Percentiles rank a stretch among this genome's conserved stretches.
These are phyloP conservation scores for Mantis religiosa DNA, from an alignment of 2,888 invertebrate genomes.

Conservation along the genomic window DNA sequence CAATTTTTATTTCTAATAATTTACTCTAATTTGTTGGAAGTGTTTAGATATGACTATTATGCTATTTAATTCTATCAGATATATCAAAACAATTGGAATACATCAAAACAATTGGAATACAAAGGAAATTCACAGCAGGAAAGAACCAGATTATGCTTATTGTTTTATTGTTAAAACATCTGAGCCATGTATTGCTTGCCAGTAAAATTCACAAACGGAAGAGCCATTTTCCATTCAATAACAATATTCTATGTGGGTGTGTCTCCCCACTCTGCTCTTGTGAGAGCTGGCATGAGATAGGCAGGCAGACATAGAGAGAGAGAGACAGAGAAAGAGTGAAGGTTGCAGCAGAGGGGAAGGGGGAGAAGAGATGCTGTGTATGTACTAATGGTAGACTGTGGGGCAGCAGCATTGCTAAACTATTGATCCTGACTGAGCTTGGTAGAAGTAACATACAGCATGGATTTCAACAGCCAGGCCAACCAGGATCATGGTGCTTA, in stretches of 20 bases:
- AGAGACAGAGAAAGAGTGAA: not conserved
- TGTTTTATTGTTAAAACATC: not conserved
- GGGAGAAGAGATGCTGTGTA: not conserved
- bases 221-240: not conserved
- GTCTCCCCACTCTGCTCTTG: not conserved
- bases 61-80: too few relatives aligned
- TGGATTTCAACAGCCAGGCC: not conserved
- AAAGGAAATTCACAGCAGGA: too few relatives aligned
- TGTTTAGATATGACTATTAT: too few relatives aligned
- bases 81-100: too few relatives aligned
- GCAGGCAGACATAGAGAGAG: not conserved
- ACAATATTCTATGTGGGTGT: not conserved
- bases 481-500: not conserved
- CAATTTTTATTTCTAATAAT: too few relatives aligned
- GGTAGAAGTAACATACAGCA: not conserved
- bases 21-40: too few relatives aligned
- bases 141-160: not conserved
- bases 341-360: not conserved
- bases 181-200: not conserved
- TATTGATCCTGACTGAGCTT: conserved; percentile 11
- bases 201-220: not conserved
- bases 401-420: conserved; percentile 14
- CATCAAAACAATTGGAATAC: too few relatives aligned
- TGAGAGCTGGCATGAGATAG: not conserved
- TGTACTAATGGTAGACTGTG: conserved; percentile 5